These are phyloP conservation scores for Sesia apiformis DNA, from an alignment of 2,888 invertebrate species.

Conservation along the genomic window DNA sequence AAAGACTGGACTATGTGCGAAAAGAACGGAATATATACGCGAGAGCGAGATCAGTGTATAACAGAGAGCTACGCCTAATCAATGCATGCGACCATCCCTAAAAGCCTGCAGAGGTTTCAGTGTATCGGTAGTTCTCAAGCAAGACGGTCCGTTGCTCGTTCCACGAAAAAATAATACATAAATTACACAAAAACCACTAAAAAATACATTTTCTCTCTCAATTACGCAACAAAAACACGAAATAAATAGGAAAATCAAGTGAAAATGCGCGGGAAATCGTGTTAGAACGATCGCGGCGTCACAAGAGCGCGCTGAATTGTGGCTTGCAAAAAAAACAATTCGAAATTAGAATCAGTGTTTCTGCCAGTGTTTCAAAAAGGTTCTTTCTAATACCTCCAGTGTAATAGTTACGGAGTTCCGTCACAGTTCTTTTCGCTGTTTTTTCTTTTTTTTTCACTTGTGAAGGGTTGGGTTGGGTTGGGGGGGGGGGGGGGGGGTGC, in stretches of 20 bases:
- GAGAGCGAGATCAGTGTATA: constrained; percentile 36
- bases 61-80: constrained; percentile 61
- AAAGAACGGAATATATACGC: constrained; percentile 19
- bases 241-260: too few relatives aligned
- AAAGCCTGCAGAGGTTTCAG: constrained; percentile 54
- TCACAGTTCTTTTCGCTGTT: too few relatives aligned
- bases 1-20: constrained; percentile 38
- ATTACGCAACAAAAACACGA: too few relatives aligned
- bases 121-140: constrained; percentile 26
- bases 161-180: constrained; percentile 21
- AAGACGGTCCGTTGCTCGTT: constrained; percentile 10
- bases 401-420: too few relatives aligned
- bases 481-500: background rate
- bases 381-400: too few relatives aligned
- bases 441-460: background rate
- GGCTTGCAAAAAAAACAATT: background rate
- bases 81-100: constrained; percentile 57
- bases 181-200: constrained; percentile 18
- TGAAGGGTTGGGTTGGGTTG: background rate
- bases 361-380: background rate
- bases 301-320: background rate
- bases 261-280: too few relatives aligned
- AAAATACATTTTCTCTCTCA: background rate
- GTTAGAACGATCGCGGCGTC: too few relatives aligned
- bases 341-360: background rate